A percentile compares a stretch with the other conserved stretches of the same genome.
These are phyloP conservation scores for Ochlodes sylvanus DNA, from an alignment of 2,888 invertebrate species.

Conservation along the genomic window DNA sequence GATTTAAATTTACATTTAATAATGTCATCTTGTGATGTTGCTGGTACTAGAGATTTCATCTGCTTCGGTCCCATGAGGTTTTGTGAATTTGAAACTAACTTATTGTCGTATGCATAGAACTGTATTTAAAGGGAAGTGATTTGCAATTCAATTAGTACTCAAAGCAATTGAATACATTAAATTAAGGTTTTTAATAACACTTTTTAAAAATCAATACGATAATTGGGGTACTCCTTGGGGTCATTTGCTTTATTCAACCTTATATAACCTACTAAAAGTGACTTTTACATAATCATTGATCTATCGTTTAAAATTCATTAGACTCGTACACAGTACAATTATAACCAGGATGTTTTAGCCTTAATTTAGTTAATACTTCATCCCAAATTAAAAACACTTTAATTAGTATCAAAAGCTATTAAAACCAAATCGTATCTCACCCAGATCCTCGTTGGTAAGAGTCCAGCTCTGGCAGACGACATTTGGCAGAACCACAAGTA, in stretches of 20 bases:
- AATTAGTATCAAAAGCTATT: neutral
- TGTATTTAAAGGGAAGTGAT: neutral
- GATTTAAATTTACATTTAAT: conserved; percentile 30
- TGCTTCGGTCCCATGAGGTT: neutral
- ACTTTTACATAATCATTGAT: too few species aligned
- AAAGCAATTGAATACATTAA: too few species aligned
- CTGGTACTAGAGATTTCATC: conserved; percentile 4
- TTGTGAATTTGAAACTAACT: neutral
- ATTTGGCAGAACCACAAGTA: conserved; percentile 59
- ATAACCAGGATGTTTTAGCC: too few species aligned
- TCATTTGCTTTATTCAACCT: too few species aligned
- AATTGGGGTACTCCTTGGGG: too few species aligned
- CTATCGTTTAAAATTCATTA: too few species aligned
- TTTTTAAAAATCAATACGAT: too few species aligned
- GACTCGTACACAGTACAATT: too few species aligned
- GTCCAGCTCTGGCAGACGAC: conserved; percentile 60
- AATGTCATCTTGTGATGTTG: conserved; percentile 19
- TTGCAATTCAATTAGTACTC: neutral
- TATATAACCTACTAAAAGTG: too few species aligned
- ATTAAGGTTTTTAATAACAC: too few species aligned
- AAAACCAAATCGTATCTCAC: conserved; percentile 53
- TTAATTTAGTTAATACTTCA: too few species aligned
- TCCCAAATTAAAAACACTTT: too few species aligned
- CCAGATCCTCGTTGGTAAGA: conserved; percentile 63
- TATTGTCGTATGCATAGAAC: neutral